Conservation (phyloP, 2,797 vertebrate species). For the Lateolabrax maculatus region DNA sequence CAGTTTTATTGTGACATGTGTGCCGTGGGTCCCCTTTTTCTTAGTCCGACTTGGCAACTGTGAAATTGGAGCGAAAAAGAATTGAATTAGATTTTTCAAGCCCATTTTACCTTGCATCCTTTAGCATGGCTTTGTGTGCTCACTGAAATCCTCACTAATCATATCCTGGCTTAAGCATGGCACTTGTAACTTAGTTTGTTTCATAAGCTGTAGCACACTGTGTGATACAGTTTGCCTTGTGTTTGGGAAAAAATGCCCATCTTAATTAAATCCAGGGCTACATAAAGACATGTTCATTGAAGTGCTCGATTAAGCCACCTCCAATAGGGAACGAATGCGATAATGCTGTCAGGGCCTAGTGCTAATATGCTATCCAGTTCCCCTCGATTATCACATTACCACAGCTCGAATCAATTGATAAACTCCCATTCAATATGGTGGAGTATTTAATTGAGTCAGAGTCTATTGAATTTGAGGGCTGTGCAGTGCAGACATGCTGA, state of each 20-base stretch:
- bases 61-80: slow-evolving; percentile 61
- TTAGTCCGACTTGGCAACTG: slow-evolving; percentile 49
- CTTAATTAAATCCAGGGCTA: slow-evolving; percentile 82
- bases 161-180: slow-evolving; percentile 74
- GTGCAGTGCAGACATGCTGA: slow-evolving; percentile 93
- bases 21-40: slow-evolving; percentile 49
- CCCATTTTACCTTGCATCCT: slow-evolving; percentile 71
- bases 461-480: slow-evolving; percentile 96
- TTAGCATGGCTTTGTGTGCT: slow-evolving; percentile 79
- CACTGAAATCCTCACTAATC: slow-evolving; percentile 64
- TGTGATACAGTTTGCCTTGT: slow-evolving; percentile 68
- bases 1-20: slow-evolving; percentile 67
- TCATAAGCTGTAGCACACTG: slow-evolving; percentile 65
- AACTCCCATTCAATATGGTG: slow-evolving; percentile 95
- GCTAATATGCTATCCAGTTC: slow-evolving; percentile 98
- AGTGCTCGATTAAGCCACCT: slow-evolving; percentile 83
- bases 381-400: slow-evolving; percentile 99
- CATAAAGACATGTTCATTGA: slow-evolving; percentile 80
- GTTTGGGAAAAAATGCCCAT: slow-evolving; percentile 74
- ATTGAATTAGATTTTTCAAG: slow-evolving; percentile 55
- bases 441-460: slow-evolving; percentile 99
- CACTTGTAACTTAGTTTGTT: slow-evolving; percentile 64
- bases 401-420: slow-evolving; percentile 98
- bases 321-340: slow-evolving; percentile 80
- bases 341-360: slow-evolving; percentile 94